Base-by-base conservation (phyloP, 64 coral and sea anemone species). In the Porites lutea region DNA sequence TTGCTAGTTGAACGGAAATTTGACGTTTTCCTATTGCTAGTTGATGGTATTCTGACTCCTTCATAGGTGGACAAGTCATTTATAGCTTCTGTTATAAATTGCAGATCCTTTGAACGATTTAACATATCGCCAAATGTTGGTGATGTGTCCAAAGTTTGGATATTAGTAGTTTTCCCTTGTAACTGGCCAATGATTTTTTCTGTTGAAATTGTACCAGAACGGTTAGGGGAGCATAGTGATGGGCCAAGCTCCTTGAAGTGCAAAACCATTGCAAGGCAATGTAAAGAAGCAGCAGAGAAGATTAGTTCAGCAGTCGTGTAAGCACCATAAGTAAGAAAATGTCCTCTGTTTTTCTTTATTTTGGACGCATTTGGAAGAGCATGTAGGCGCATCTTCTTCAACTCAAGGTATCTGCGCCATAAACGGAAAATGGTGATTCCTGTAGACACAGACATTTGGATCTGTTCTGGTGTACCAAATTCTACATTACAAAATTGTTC, bases 301-400 rank as follows among this genome's bases (percentile, higher is more conserved):
- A 88, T 50, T 16, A 88, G 45, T 71, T 88, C 87, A 62, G 87
- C 54, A 12, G 87, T 88, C 12, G 70, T 61, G 57, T 88, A 88
- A 9, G 71, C 72, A 12, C 72, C 72, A 62, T 73, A 74, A 8
- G 87, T 88, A 4, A 88, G 6, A 21, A 77, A 88, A 20, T 88
- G 20, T 61, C 87, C 87, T 48, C 72, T 46, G 16, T 64, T 88
- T 18, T 57, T 52, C 27, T 88, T 77, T 4, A 5, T 48, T 77
- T 59, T 89, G 22, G 55, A 13, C 50, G 87, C 71, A 7, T 53
- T 22, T n/a, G 48, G 3, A 8, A 55, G 68, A 13, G 84, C 65
- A 75, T 88, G 51, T 53, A 76, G 2, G 5, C 49, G 13, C 21
- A 88, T 48, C 75, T 87, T 87, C 8, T 59, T 87, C 7, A 74